Conservation (phyloP, 2,113 vertebrate species). For the Callorhinus ursinus region DNA sequence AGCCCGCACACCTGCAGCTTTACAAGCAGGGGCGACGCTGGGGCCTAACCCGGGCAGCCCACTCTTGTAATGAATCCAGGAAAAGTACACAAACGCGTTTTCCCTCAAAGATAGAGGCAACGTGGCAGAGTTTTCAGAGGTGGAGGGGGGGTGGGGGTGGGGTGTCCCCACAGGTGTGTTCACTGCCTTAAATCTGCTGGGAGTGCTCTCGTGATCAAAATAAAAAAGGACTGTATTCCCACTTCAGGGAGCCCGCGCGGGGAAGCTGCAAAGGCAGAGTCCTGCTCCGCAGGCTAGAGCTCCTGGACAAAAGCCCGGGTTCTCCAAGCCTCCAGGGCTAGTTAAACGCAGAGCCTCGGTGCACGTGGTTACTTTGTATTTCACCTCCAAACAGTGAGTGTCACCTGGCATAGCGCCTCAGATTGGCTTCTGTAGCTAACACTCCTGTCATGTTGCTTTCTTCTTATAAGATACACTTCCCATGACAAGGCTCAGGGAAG, state of each 20-base stretch:
- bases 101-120: accelerated
- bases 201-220: accelerated
- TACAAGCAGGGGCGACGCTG: background rate
- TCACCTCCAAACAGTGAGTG: accelerated
- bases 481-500: background rate
- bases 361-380: accelerated
- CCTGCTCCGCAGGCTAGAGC: too few relatives aligned
- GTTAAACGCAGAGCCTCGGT: accelerated
- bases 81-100: accelerated
- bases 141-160: accelerated
- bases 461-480: background rate
- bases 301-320: accelerated
- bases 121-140: accelerated
- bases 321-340: background rate
- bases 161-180: background rate
- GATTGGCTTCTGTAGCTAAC: background rate
- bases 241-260: accelerated
- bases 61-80: background rate
- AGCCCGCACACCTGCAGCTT: conserved; percentile 88
- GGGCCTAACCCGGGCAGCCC: background rate
- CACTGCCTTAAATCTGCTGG: accelerated
- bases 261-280: background rate
- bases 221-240: accelerated
- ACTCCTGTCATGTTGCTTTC: background rate
- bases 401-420: background rate